Percentiles rank a stretch among this genome's conserved stretches.
These are phyloP conservation scores for Lonchura striata DNA, from an alignment of 2,113 vertebrate genomes.

Conservation along the genomic window DNA sequence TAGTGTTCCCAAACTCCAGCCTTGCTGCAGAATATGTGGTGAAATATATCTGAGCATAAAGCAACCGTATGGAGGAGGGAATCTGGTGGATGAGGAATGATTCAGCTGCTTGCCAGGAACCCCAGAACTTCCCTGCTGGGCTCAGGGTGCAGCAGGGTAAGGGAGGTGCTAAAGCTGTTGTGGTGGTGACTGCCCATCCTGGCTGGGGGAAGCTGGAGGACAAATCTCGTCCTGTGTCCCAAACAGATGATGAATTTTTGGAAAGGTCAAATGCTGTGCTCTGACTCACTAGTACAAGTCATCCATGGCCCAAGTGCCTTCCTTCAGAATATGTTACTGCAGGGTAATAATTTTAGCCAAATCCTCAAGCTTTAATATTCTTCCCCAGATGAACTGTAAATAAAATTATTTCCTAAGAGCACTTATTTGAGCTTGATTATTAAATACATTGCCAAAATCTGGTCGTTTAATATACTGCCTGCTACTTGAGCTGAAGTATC, in stretches of 20 bases:
- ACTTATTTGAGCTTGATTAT: slow-evolving; percentile 67
- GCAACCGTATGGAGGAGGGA: not conserved
- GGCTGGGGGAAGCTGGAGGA: not conserved
- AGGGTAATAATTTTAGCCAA: slow-evolving; percentile 39
- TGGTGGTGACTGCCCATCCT: not conserved
- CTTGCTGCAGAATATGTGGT: not conserved
- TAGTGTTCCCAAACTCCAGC: not conserved
- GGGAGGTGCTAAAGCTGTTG: not conserved
- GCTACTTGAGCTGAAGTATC: slow-evolving; percentile 65
- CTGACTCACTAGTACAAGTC: not conserved
- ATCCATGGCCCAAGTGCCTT: not conserved
- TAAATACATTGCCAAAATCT: slow-evolving; percentile 67
- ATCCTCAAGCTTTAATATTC: slow-evolving; percentile 47
- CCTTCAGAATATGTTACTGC: slow-evolving; percentile 40
- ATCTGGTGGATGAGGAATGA: not conserved
- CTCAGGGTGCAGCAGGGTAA: not conserved
- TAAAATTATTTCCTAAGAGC: slow-evolving; percentile 68
- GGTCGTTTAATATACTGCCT: slow-evolving; percentile 51
- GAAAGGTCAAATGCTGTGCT: not conserved
- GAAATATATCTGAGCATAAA: not conserved
- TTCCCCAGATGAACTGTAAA: slow-evolving; percentile 67
- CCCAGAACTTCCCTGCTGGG: not conserved
- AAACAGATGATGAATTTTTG: not conserved
- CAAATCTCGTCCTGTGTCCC: not conserved
- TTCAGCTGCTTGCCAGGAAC: not conserved